A percentile compares a stretch with the other conserved stretches of the same genome.
Conservation (phyloP, 1,140 invertebrate genomes). For the Coptotermes formosanus region DNA sequence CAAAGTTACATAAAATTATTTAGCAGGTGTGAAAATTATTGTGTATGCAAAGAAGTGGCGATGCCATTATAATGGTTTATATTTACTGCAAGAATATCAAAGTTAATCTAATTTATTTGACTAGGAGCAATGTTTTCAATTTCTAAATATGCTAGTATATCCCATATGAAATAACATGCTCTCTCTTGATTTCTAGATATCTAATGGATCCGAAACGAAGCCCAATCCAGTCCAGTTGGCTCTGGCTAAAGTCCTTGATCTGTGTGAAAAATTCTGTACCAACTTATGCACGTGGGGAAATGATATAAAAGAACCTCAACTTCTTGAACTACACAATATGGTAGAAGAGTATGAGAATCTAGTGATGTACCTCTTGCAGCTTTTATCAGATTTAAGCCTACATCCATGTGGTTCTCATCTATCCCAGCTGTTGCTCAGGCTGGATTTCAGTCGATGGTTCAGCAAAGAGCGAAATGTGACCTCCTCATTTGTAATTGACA, state of each 20-base stretch:
- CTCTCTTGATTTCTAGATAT: no score
- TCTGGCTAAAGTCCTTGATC: conserved; percentile 52
- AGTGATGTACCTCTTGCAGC: conserved; percentile 57
- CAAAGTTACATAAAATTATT: no score
- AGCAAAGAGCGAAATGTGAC: not conserved
- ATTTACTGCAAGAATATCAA: no score
- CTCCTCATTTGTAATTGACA: no score
- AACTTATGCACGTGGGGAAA: conserved; percentile 50
- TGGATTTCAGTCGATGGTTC: conserved; percentile 70
- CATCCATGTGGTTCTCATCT: conserved; percentile 66
- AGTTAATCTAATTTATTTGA: no score
- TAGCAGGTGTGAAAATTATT: no score
- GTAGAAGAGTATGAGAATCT: conserved; percentile 53
- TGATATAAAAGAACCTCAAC: conserved; percentile 50
- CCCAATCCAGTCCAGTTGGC: conserved; percentile 47
- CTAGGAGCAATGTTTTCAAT: no score
- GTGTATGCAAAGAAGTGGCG: no score
- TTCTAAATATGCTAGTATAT: no score
- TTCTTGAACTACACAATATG: conserved; percentile 33
- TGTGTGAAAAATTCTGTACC: conserved; percentile 57
- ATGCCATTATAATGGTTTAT: no score
- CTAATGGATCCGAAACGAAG: not conserved
- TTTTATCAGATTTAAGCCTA: conserved; percentile 60
- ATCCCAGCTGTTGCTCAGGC: conserved; percentile 64
- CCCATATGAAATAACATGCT: no score